These are phyloP conservation scores for Pseudomyrmex flavicornis DNA, from an alignment of 1,140 invertebrate genomes.

Conservation along the genomic window DNA sequence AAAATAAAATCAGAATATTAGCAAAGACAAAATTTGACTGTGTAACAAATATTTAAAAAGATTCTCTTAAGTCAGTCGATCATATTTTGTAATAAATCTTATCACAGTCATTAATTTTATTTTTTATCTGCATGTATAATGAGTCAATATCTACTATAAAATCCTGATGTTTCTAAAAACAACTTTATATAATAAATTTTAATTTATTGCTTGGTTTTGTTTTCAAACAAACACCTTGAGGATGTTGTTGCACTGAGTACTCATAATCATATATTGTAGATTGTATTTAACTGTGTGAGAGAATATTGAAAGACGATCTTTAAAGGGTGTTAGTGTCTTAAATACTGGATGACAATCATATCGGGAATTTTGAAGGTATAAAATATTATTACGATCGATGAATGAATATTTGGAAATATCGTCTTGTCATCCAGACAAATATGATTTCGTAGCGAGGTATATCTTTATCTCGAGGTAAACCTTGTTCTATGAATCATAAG, in stretches of 20 bases:
- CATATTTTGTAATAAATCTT: background rate
- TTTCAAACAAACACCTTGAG: conserved; percentile 1
- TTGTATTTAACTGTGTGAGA: background rate
- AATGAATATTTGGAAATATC: conserved; percentile 18
- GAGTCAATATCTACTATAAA: background rate
- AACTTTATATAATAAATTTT: background rate
- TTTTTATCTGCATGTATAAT: background rate
- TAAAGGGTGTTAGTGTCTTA: conserved; percentile 33
- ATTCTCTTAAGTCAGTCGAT: conserved; percentile 1
- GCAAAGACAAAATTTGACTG: no score
- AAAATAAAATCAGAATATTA: background rate
- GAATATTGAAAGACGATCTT: background rate
- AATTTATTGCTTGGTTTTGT: background rate
- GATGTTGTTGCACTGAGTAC: background rate
- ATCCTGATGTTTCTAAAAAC: background rate
- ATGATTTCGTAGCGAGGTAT: background rate
- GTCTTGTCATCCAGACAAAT: conserved; percentile 27
- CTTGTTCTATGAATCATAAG: no score
- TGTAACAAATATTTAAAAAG: no score
- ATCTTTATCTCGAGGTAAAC: background rate
- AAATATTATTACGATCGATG: conserved; percentile 6
- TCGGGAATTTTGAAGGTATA: conserved; percentile 2
- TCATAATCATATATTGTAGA: background rate
- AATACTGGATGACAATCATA: conserved; percentile 52
- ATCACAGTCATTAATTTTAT: background rate